Base-by-base conservation (phyloP, 2,888 invertebrate species). In the Cryptophagus acutangulus region DNA sequence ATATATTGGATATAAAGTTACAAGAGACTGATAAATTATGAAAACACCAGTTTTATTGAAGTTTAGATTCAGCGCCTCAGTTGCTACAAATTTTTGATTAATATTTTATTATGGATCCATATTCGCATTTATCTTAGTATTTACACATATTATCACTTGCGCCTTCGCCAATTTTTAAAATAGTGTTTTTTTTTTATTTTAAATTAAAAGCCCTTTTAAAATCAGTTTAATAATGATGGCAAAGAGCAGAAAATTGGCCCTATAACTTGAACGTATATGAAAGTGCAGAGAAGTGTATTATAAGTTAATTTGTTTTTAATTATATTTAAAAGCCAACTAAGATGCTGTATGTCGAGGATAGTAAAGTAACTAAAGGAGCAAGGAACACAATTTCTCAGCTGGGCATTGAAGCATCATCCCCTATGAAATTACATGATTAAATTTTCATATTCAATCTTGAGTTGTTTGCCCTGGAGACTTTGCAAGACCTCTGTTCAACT, bases 361-460 rank as follows among this genome's bases (percentile, higher is more conserved):
- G 37, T 51, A 48, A 51, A 52, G 49, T 49, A 55, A 51, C 46
- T 38, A 46, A 54, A 55, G 53, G 52, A 50, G 49, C 49, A 51
- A 45, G 47, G 57, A 57, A 57, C 57, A 59, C 58, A 62, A 62
- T 65, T 63, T 62, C 61, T 57, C 55, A 57, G 49, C 55, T 55
- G 54, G 56, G 66, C 61, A 64, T 59, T 59, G 60, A 59, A 55
- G 61, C 67, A 65, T 68, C 66, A 69, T 71, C 73, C 75, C 75
- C 75, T 75, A 77, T 77, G 76, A 78, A 78, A 78, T 78, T 77
- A 77, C 75, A 74, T 74, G 75, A 81, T 82, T 81, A 81, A 81
- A 81, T 77, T 82, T 82, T 82, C 81, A 82, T 81, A 81, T 81
- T 82, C 81, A 82, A 82, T 82, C 80, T 80, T 78, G 78, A 75